Evolutionary conservation across 2,797 vertebrate genomes (phyloP).

Genomic region (Tenualosa thibaudeaui): DNA sequence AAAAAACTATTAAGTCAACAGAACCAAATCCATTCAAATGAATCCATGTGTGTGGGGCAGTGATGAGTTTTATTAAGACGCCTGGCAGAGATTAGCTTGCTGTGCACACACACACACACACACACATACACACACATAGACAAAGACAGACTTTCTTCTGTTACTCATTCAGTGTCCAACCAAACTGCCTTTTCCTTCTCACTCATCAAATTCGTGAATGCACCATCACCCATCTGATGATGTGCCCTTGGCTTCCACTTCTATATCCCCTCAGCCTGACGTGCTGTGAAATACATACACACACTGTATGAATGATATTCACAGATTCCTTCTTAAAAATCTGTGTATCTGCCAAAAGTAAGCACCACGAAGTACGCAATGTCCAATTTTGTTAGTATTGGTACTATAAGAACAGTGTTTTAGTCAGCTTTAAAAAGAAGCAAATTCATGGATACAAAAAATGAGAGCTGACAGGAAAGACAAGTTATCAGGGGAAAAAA

Average conservation of each 20-base stretch:
- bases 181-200: conserved; percentile 3
- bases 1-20: conserved; percentile 33
- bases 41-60: conserved; percentile 5
- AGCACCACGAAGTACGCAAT: too few relatives aligned
- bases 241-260: background rate
- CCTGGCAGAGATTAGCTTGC: background rate
- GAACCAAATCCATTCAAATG: background rate
- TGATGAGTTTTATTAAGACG: background rate
- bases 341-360: background rate
- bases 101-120: background rate
- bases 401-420: too few relatives aligned
- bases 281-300: background rate
- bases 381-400: too few relatives aligned
- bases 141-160: background rate
- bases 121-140: background rate
- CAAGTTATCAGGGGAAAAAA: too few relatives aligned
- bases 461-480: too few relatives aligned
- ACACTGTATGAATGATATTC: too few relatives aligned
- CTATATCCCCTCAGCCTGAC: conserved; percentile 9
- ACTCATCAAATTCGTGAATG: conserved; percentile 27
- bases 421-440: too few relatives aligned
- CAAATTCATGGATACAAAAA: too few relatives aligned
- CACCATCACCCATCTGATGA: background rate
- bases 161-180: background rate
- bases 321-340: background rate